Base-by-base conservation (phyloP, 2,113 vertebrate species). In the Ranitomeya imitator region DNA sequence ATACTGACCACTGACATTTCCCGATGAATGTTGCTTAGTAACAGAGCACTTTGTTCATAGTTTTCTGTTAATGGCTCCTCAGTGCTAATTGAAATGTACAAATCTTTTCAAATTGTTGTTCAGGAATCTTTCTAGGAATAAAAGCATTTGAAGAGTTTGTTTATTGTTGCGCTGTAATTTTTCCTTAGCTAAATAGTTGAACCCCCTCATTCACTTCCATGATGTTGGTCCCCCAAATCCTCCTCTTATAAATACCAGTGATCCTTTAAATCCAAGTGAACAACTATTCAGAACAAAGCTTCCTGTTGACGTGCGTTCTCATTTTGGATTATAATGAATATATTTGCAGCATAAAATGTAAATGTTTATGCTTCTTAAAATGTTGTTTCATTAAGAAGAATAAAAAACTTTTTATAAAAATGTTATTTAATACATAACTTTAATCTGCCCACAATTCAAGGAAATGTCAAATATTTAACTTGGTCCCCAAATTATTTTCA, bases 381-480 rank as follows among this genome's bases (percentile, higher is more conserved):
- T 65, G 19, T 18, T 10, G 19, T 67, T 67, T n/a, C 10, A 2
- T 23, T 67, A 67, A 1, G 65, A 3, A 67, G 21, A 11, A 11
- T 23, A 23, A 67, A 11, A 67, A 23, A 9, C n/a, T 65, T 65
- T 1, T 65, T 23, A 23, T 67, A 19, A 21, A 14, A 57, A 23
- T 23, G 77, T 60, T 80, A 80, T 80, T 80, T 80, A 57, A 23
- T 18, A 55, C 6, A n/a, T 23, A 9, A 73, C 8, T 21, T 79
- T 79, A n/a, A 4, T 59, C 4, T 61, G 55, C 12, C 57, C 15
- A 59, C 6, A 45, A 21, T 45, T 82, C 16, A 21, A 63, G 63
- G 79, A 83, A 51, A 83, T n/a, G 21, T 55, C 52, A 79, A 21
- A 65, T 51, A 83, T 83, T 65, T 79, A 19, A 45, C 31, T 83